Evolutionary conservation across 2,113 vertebrate species (phyloP), one percentile per base, ranked within the genome.

Genomic region (Hippocampus guttulatus): DNA sequence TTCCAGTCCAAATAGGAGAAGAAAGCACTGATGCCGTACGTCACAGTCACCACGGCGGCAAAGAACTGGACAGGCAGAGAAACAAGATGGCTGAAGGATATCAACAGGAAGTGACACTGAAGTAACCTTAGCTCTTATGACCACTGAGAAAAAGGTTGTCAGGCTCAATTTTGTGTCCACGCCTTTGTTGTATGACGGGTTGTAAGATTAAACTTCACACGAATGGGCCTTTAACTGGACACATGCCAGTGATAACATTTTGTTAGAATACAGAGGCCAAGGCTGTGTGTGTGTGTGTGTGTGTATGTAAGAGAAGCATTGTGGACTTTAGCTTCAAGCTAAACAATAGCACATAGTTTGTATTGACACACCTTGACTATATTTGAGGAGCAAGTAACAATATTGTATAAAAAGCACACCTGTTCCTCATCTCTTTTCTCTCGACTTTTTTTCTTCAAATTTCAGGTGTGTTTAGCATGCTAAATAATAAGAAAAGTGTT

Each of bases 1-100:
- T 78, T 94, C 96, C 96, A 97, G 58, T 91, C 89, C 1, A 92
- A 71, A 82, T 93, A 97, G 88, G 94, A 94, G 89, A 97, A 91
- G 90, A 92, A 93, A 16, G 93, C 76, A 27, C 94, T 96, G 12
- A 66, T 86, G 0, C 87, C 91, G 0, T 99, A 99, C 16, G 88
- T 47, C 0, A 94, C 67, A 73, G 94, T 95, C 3, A 90, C 91
- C 3, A 91, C 57, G 3, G 93, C 91, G 0, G 91, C 91, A 0
- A 99, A 98, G 90, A 96, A 96, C 97, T 98, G 88, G 15, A 63
- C 20, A 51, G 23, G 67, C 0, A n/a, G 18, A 64, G 23, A 72
- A 49, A 57, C 30, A 77, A 71, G 54, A 6, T 25, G 40, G 21
- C 11, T 47, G 30, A 68, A 15, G 27, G 15, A 60, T 14, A 71